Percentiles rank a stretch among this genome's conserved stretches.
Evolutionary conservation across 2,113 vertebrate species (phyloP).

Genomic region (Melozone crissalis): DNA sequence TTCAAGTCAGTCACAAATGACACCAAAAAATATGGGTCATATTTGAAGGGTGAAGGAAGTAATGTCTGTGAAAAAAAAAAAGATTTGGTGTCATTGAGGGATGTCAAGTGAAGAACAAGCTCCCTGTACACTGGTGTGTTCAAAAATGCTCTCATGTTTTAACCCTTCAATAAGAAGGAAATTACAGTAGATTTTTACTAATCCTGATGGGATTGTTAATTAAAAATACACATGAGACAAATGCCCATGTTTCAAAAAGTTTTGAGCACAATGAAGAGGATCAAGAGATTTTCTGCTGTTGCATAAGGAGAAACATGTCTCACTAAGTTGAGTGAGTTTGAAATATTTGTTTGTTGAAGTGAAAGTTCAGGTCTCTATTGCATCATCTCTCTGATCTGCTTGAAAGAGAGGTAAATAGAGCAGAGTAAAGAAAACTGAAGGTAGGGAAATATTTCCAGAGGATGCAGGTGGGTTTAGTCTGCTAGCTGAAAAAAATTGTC

Average conservation of each 20-base stretch:
- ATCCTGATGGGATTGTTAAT: background rate
- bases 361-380: background rate
- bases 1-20: background rate
- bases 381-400: background rate
- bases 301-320: background rate
- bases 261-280: background rate
- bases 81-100: background rate
- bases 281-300: background rate
- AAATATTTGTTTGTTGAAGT: background rate
- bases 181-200: background rate
- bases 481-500: background rate
- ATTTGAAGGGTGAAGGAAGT: background rate
- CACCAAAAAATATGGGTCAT: background rate
- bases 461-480: background rate
- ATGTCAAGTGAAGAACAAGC: background rate
- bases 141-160: background rate
- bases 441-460: background rate
- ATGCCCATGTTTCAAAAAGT: background rate
- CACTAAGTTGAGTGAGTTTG: background rate
- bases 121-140: background rate
- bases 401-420: background rate
- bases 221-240: background rate
- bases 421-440: background rate
- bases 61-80: background rate
- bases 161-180: background rate